Evolutionary conservation across 2,113 vertebrate genomes (phyloP).

Genomic region (Australoheros scitulus): DNA sequence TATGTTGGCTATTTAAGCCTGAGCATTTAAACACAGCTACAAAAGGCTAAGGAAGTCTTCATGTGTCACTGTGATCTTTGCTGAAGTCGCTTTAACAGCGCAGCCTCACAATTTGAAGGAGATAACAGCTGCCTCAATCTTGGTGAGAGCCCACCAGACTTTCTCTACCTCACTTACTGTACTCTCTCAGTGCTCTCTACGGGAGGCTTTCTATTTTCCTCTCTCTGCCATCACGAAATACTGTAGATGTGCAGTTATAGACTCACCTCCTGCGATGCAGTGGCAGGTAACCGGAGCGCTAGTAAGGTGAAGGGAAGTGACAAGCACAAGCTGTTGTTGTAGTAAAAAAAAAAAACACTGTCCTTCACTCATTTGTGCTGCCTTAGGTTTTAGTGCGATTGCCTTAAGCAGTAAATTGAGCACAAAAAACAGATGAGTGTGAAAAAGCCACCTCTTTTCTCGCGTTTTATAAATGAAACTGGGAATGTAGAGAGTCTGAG

Average conservation of each 20-base stretch:
- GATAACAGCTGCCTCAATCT: constrained; percentile 39
- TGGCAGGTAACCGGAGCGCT: constrained; percentile 11
- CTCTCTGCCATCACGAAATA: constrained; percentile 8
- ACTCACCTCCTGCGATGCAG: constrained; percentile 39
- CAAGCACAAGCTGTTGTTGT: constrained; percentile 20
- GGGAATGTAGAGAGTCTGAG: not conserved
- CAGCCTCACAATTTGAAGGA: constrained; percentile 18
- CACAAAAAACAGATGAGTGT: not conserved
- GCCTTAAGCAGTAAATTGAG: constrained; percentile 12
- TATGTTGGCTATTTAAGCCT: not conserved
- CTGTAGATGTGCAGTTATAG: constrained; percentile 19
- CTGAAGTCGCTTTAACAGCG: constrained; percentile 20
- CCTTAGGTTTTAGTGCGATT: not conserved
- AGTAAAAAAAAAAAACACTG: constrained; percentile 1
- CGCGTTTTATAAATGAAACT: not conserved
- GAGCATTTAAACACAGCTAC: constrained; percentile 8
- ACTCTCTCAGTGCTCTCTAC: constrained; percentile 12
- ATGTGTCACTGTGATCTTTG: constrained; percentile 25
- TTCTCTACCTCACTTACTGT: constrained; percentile 9
- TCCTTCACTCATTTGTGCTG: not conserved
- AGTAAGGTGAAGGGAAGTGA: constrained; percentile 5
- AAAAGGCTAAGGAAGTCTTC: not conserved
- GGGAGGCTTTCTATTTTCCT: not conserved
- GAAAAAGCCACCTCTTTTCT: constrained; percentile 14
- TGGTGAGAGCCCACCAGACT: constrained; percentile 2